A percentile compares a stretch with the other conserved stretches of the same genome.
Evolutionary conservation across 1,140 invertebrate species (phyloP).

Genomic region (Drosophila sproati): DNA sequence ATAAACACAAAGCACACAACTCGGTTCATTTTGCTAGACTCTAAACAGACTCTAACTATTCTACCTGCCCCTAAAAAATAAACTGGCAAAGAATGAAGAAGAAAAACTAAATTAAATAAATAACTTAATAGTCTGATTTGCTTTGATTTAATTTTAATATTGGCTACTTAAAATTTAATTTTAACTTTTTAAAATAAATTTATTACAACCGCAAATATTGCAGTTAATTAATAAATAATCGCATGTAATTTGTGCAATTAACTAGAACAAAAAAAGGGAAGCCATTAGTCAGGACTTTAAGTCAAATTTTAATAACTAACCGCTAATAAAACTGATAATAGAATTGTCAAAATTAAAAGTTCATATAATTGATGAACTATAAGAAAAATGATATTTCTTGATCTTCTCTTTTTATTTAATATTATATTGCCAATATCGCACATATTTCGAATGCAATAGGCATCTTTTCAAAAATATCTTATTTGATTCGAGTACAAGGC

Average conservation of each 20-base stretch:
- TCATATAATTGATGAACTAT: no score
- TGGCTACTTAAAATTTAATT: neutral
- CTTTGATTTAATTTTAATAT: neutral
- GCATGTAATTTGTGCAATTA: constrained; percentile 73
- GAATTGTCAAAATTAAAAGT: no score
- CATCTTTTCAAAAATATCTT: no score
- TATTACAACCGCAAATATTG: constrained; percentile 40
- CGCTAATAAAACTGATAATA: no score
- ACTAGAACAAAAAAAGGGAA: constrained; percentile 55
- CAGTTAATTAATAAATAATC: constrained; percentile 62
- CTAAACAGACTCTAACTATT: neutral
- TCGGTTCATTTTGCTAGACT: constrained; percentile 32
- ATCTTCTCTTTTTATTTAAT: no score
- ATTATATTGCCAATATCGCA: no score
- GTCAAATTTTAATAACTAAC: neutral
- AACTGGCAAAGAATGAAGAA: neutral
- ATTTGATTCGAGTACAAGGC: no score
- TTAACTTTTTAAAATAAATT: constrained; percentile 20
- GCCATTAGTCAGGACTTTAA: constrained; percentile 50
- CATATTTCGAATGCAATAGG: no score
- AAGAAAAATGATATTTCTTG: no score
- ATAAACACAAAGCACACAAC: constrained; percentile 34
- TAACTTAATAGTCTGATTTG: no score
- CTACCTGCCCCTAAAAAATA: neutral
- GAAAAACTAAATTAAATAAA: no score